Evolutionary conservation across 1,140 invertebrate genomes (phyloP).

Genomic region (Helicoverpa zea): DNA sequence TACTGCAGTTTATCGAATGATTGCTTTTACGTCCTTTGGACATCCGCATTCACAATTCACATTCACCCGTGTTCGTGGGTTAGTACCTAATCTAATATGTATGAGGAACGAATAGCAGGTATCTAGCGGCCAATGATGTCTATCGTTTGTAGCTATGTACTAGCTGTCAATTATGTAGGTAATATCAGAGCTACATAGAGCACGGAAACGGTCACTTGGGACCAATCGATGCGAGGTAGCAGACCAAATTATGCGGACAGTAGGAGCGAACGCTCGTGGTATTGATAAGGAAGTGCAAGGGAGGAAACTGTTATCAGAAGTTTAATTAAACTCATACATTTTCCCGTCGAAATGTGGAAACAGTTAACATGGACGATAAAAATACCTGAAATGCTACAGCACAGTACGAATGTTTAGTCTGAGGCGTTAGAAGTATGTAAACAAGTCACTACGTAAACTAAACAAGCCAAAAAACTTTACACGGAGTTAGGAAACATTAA

Average conservation of each 20-base stretch:
- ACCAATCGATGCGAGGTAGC: conserved; percentile 27
- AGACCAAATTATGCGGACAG: conserved; percentile 36
- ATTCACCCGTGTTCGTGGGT: background rate
- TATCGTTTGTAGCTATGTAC: background rate
- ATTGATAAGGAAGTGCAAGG: conserved; percentile 41
- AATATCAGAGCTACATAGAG: conserved; percentile 4
- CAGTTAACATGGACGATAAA: conserved; percentile 5
- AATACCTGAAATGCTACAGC: background rate
- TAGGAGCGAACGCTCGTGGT: conserved; percentile 3
- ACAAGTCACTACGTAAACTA: conserved; percentile 28
- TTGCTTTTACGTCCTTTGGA: background rate
- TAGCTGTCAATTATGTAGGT: conserved; percentile 24
- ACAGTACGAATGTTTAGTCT: conserved; percentile 27
- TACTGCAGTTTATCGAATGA: background rate
- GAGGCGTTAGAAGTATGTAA: conserved; percentile 20
- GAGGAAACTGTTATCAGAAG: conserved; percentile 41
- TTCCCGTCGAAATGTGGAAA: background rate
- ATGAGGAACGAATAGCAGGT: background rate
- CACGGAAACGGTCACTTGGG: conserved; percentile 33
- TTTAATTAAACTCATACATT: conserved; percentile 36
- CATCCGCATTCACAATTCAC: background rate
- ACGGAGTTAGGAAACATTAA: background rate
- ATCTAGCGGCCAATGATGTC: background rate
- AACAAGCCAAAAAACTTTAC: conserved; percentile 21
- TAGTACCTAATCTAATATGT: background rate